phyloP scores from a whole-genome alignment of 2,797 vertebrate genomes.

The Myotis findleyi region DNA sequence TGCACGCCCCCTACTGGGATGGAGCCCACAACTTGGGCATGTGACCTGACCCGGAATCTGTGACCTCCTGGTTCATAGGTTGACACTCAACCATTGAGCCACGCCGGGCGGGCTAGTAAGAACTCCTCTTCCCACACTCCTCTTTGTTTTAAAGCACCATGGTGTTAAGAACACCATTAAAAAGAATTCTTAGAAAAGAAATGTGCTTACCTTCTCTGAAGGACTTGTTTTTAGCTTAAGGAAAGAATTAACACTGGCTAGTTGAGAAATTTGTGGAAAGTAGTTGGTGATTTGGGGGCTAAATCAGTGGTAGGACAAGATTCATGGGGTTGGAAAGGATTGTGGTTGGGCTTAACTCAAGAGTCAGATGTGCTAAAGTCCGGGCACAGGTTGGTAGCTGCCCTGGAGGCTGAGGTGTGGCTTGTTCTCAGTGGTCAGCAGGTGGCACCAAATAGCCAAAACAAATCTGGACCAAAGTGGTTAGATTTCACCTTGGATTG shows the following conservation, averaged over 20 bases:
- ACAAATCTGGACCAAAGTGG: neutral
- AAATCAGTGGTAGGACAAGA: neutral
- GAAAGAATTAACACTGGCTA: neutral
- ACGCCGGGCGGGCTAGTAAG: neutral
- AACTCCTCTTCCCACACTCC: neutral
- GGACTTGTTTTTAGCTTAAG: constrained; percentile 17
- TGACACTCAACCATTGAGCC: no score
- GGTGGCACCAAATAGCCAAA: constrained; percentile 81
- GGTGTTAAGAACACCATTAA: neutral
- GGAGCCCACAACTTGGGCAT: no score
- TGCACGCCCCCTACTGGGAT: no score
- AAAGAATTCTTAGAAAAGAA: neutral
- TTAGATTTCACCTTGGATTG: constrained; percentile 13
- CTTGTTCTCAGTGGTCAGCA: constrained; percentile 74
- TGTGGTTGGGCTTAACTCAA: neutral
- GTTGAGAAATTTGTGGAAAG: neutral
- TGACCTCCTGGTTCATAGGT: no score
- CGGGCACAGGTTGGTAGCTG: neutral
- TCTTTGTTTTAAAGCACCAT: constrained; percentile 10
- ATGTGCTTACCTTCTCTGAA: neutral
- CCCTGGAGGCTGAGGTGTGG: neutral
- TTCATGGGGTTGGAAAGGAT: neutral
- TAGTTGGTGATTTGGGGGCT: neutral
- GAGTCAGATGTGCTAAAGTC: neutral
- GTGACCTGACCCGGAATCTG: no score